A percentile compares a stretch with the other conserved stretches of the same genome.
phyloP scores from a whole-genome alignment of 2,797 vertebrate species.

The Odontamblyopus rebecca region DNA sequence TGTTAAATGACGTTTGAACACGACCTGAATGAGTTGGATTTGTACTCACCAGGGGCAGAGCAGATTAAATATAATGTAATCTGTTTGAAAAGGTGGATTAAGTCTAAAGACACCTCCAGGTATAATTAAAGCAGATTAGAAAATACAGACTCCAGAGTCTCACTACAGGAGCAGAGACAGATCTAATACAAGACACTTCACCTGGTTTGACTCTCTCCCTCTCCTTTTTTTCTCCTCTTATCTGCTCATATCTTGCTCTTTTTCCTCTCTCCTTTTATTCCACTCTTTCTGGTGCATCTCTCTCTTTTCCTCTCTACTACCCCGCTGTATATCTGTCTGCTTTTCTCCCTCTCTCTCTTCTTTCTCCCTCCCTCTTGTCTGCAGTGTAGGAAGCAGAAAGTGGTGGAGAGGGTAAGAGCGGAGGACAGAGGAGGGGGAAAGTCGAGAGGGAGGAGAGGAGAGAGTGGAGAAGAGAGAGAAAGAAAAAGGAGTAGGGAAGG shows the following conservation, averaged over 20 bases:
- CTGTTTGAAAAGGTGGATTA: neutral
- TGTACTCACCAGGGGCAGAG: neutral
- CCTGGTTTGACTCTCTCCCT: too few relatives aligned
- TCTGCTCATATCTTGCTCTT: too few relatives aligned
- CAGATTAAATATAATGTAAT: neutral
- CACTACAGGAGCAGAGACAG: neutral
- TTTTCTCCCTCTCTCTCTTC: neutral
- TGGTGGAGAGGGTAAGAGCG: neutral
- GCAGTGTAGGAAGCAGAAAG: neutral
- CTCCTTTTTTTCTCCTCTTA: too few relatives aligned
- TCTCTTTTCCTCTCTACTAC: neutral
- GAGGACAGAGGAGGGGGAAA: neutral
- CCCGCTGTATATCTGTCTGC: neutral
- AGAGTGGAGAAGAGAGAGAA: neutral
- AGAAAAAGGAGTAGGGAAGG: too few relatives aligned
- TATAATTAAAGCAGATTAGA: constrained; percentile 7
- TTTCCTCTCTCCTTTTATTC: too few relatives aligned
- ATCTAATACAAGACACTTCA: neutral
- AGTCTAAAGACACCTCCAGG: constrained; percentile 1
- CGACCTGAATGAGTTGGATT: neutral
- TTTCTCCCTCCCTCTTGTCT: neutral
- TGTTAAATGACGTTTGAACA: neutral
- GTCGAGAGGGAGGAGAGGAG: neutral
- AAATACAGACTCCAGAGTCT: neutral
- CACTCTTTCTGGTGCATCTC: too few relatives aligned